These are phyloP conservation scores for Lithophane leautieri DNA, from an alignment of 2,888 invertebrate species.

Conservation along the genomic window DNA sequence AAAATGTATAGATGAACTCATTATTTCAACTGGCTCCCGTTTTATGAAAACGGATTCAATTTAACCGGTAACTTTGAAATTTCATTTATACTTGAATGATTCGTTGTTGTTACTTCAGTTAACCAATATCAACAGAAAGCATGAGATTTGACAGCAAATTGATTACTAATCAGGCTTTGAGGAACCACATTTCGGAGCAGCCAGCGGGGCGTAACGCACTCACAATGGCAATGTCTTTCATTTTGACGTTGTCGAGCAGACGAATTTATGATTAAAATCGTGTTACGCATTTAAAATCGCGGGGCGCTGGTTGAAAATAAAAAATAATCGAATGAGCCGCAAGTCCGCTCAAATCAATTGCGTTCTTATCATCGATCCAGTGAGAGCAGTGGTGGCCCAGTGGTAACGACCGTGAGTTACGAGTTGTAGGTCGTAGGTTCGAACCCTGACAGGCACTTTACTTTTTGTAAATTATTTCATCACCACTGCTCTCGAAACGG, in stretches of 20 bases:
- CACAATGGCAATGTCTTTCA: not conserved
- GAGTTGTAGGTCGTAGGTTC: too few species aligned
- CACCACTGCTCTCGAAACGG: too few species aligned
- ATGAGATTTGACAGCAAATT: not conserved
- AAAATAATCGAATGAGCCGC: too few species aligned
- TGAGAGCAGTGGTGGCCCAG: too few species aligned
- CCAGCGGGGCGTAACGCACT: not conserved
- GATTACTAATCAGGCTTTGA: not conserved
- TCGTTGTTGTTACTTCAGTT: not conserved
- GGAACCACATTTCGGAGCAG: not conserved
- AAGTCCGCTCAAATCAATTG: too few species aligned
- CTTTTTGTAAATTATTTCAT: too few species aligned
- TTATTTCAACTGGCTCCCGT: too few species aligned
- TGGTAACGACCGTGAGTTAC: too few species aligned
- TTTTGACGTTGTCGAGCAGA: not conserved
- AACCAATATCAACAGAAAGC: not conserved
- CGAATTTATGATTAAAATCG: not conserved
- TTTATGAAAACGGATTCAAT: not conserved
- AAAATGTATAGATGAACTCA: too few species aligned
- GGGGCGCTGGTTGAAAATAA: not conserved
- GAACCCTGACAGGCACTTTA: too few species aligned
- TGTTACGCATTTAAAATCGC: too few species aligned
- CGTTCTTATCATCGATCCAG: too few species aligned
- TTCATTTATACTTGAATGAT: conserved; percentile 14
- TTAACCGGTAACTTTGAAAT: not conserved